A percentile compares a stretch with the other conserved stretches of the same genome.
phyloP scores from a whole-genome alignment of 2,797 vertebrate genomes.

The Oreochromis mossambicus region DNA sequence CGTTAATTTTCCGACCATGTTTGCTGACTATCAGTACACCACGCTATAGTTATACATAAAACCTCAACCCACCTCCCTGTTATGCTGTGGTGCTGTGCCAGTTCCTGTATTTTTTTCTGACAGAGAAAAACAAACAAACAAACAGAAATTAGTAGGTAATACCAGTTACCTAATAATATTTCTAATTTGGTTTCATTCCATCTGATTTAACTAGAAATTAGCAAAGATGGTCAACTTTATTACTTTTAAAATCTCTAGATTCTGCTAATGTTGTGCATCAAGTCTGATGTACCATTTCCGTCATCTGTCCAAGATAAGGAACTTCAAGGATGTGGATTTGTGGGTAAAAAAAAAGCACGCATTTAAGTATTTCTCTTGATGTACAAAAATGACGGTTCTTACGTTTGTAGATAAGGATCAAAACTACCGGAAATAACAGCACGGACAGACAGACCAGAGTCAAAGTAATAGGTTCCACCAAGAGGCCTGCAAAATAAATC shows the following conservation, averaged over 20 bases:
- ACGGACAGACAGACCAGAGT: background rate
- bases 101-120: background rate
- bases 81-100: background rate
- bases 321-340: background rate
- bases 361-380: background rate
- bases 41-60: background rate
- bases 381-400: background rate
- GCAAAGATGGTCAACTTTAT: background rate
- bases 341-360: background rate
- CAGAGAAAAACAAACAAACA: background rate
- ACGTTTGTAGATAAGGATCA: conserved; percentile 10
- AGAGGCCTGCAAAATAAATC: background rate
- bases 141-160: background rate
- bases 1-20: background rate
- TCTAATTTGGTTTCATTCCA: background rate
- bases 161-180: background rate
- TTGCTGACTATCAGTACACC: background rate
- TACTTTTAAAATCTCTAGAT: background rate
- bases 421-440: background rate
- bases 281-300: background rate
- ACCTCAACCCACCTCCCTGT: background rate
- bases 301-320: background rate
- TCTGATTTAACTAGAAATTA: background rate
- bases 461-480: fast-evolving
- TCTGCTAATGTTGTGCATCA: background rate